Evolutionary conservation across 2,113 vertebrate species (phyloP), one percentile per base, ranked within the genome.

Genomic region (Acinonyx jubatus): DNA sequence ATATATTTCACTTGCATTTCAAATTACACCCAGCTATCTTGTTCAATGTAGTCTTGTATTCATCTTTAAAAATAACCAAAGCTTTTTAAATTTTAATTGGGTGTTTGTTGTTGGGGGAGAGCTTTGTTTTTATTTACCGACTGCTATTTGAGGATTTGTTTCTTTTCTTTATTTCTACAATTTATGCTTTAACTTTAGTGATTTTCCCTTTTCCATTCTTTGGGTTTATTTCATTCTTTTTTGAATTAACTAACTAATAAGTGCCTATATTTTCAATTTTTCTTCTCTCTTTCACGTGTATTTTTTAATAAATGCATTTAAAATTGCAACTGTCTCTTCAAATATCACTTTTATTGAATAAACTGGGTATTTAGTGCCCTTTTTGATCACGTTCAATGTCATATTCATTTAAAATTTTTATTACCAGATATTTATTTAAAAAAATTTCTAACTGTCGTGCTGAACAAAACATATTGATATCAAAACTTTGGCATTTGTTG

Each of bases 351-450:
- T 93, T 9, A 45, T 12, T 23, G 0, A 93, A 65, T 71, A 63
- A 86, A 88, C 38, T 6, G 16, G 8, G 21, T 18, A 25, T 55
- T 90, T 38, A 50, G 50, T 48, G 65, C 14, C 11, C 16, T 45
- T 33, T 36, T 94, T 36, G 0, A 80, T 69, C 78, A 61, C 83
- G 8, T 16, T 79, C 10, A 78, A 31, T 73, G 8, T 19, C 27
- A 83, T 48, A 93, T 79, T 68, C 3, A n/a, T n/a, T 27, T 63
- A n/a, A 57, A 41, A 41, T 57, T 29, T 92, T 96, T 65, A 65
- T 38, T 71, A 7, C 16, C 12, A 66, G 27, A 66, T 82, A 31
- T 86, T 91, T 74, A 31, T 45, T 73, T 4, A 31, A 13, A 29
- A 27, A 33, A 55, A 36, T 15, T 50, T n/a, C 23, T 81, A 82